Base-by-base conservation (phyloP, 1,140 invertebrate genomes). In the Ceratitis capitata region DNA sequence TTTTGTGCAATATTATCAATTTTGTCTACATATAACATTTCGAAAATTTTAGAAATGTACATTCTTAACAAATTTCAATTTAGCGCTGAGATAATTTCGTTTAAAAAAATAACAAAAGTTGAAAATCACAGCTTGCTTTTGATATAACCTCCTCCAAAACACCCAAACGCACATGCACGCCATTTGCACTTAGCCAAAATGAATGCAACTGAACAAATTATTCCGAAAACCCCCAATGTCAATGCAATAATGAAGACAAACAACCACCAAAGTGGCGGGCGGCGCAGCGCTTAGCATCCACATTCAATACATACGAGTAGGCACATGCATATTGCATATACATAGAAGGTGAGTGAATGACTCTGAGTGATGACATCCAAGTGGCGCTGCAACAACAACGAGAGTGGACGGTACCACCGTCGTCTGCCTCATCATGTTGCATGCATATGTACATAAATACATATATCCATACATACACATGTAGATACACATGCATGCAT, bases 171-270 rank as follows among this genome's bases (percentile, higher is more conserved):
- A 56, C n/a, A 56, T 9, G 23, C n/a, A 56, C 4, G 0, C 51
- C 51, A 78, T 78, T 78, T 78, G 69, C 39, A 78, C 69, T 78
- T 78, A n/a, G n/a, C n/a, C n/a, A n/a, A n/a, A n/a, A n/a, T 19
- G 45, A 78, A 78, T 78, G 69, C 69, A 78, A 42, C 69, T 78
- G 69, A 78, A 78, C 69, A 78, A 78, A 78, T 78, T 78, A 78
- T 78, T 78, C 69, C 58, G n/a, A 78, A 78, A 78, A 26, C 69
- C 39, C n/a, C 69, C 69, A 78, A 78, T 78, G 69, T 78, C 69
- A 78, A 78, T 78, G 69, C 69, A 78, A 78, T 78, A 78, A 78
- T 78, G 69, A 78, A 78, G 69, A 78, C 69, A 78, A 78, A 78
- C 69, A 78, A 45, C 69, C 69, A 78, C 69, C 69, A 45, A 78